Evolutionary conservation across 2,888 invertebrate genomes (phyloP).

Genomic region (Deilephila porcellus): DNA sequence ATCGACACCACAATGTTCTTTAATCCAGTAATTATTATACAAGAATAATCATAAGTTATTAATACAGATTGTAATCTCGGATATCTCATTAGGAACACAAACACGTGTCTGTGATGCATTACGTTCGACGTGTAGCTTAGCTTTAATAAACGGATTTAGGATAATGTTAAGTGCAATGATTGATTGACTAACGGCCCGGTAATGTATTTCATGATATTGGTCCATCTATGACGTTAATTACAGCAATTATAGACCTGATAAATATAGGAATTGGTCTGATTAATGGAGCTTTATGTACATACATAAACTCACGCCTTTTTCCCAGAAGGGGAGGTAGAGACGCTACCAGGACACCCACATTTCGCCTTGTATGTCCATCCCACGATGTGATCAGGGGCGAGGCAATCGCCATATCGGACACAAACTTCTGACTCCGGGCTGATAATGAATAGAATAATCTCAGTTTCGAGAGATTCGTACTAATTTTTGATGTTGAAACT

Average conservation of each 20-base stretch:
- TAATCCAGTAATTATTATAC: not conserved
- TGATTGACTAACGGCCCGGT: conserved; percentile 37
- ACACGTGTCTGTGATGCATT: conserved; percentile 42
- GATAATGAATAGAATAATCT: too few species aligned
- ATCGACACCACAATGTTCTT: not conserved
- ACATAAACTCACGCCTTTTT: too few species aligned
- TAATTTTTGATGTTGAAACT: too few species aligned
- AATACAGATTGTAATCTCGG: not conserved
- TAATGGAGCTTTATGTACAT: too few species aligned
- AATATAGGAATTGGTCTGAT: too few species aligned
- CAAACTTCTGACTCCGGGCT: too few species aligned
- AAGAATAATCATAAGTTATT: not conserved
- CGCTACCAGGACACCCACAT: too few species aligned
- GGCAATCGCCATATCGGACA: too few species aligned
- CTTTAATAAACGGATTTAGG: conserved; percentile 40
- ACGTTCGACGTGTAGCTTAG: conserved; percentile 39
- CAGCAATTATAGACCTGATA: not conserved
- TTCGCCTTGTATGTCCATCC: too few species aligned
- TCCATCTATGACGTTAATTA: not conserved
- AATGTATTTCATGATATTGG: conserved; percentile 1
- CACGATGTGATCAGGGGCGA: too few species aligned
- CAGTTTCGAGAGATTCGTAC: too few species aligned
- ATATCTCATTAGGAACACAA: conserved; percentile 35
- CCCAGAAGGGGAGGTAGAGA: too few species aligned
- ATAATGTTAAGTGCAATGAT: conserved; percentile 40